Percentiles rank a stretch among this genome's conserved stretches.
phyloP scores from a whole-genome alignment of 1,140 invertebrate species.

The Chymomyza costata region DNA sequence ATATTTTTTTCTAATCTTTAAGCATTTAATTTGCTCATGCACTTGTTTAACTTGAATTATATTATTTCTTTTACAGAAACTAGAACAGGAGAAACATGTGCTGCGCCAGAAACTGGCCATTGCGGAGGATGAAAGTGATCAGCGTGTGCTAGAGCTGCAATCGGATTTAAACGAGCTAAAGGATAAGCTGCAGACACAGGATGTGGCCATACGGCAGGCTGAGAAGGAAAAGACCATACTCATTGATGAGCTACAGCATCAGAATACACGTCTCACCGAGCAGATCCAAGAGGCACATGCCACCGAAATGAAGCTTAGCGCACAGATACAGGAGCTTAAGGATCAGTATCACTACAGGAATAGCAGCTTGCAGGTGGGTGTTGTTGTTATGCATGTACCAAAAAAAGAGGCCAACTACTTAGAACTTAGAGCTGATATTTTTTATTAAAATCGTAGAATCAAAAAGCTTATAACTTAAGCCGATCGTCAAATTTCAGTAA shows the following conservation, averaged over 20 bases:
- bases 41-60: constrained; percentile 63
- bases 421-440: neutral
- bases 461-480: no score
- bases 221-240: constrained; percentile 88
- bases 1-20: neutral
- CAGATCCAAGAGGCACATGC: constrained; percentile 90
- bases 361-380: constrained; percentile 80
- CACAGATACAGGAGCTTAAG: constrained; percentile 86
- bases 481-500: no score
- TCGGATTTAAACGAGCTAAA: constrained; percentile 88
- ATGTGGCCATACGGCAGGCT: constrained; percentile 79
- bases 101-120: constrained; percentile 89
- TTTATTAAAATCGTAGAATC: no score
- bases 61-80: constrained; percentile 80
- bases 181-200: constrained; percentile 78
- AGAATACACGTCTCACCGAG: constrained; percentile 90
- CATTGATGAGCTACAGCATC: constrained; percentile 90
- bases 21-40: constrained; percentile 45
- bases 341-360: constrained; percentile 90
- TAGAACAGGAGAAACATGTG: constrained; percentile 95
- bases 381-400: no score
- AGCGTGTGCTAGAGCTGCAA: constrained; percentile 89
- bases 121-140: constrained; percentile 91
- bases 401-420: accelerated
- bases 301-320: constrained; percentile 86